Percentiles rank a stretch among this genome's conserved stretches.
These are phyloP conservation scores for Oscheius sp. DNA, from an alignment of 2,888 invertebrate genomes.

Conservation along the genomic window DNA sequence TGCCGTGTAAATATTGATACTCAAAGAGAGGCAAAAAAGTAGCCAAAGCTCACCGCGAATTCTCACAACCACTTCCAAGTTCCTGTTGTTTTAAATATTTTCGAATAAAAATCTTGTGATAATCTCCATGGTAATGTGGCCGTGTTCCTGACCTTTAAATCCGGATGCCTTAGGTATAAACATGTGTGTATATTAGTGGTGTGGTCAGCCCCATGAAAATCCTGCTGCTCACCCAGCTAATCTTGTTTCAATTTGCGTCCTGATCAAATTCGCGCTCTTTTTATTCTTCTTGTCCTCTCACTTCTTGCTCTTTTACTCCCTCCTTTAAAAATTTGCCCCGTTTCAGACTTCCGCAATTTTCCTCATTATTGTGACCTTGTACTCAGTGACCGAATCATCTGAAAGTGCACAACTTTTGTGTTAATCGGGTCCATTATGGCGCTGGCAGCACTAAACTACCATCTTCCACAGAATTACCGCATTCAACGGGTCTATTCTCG, in stretches of 20 bases:
- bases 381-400: background rate
- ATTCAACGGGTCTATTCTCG: background rate
- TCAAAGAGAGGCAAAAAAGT: too few relatives aligned
- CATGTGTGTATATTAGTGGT: too few relatives aligned
- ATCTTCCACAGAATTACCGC: background rate
- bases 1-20: too few relatives aligned
- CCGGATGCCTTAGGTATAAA: too few relatives aligned
- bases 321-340: background rate
- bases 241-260: slow-evolving; percentile 20
- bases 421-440: slow-evolving; percentile 14
- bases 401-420: background rate
- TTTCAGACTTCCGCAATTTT: background rate
- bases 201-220: too few relatives aligned
- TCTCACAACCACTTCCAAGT: too few relatives aligned
- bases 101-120: too few relatives aligned
- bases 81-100: too few relatives aligned
- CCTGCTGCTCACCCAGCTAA: background rate
- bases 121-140: too few relatives aligned
- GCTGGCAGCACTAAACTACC: background rate
- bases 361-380: slow-evolving; percentile 2
- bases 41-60: too few relatives aligned
- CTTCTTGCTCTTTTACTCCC: background rate
- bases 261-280: slow-evolving; percentile 22
- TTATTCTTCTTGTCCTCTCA: slow-evolving; percentile 12
- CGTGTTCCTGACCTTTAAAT: too few relatives aligned